Conservation (phyloP, 2,888 invertebrate genomes). For the Tetranychus piercei region DNA sequence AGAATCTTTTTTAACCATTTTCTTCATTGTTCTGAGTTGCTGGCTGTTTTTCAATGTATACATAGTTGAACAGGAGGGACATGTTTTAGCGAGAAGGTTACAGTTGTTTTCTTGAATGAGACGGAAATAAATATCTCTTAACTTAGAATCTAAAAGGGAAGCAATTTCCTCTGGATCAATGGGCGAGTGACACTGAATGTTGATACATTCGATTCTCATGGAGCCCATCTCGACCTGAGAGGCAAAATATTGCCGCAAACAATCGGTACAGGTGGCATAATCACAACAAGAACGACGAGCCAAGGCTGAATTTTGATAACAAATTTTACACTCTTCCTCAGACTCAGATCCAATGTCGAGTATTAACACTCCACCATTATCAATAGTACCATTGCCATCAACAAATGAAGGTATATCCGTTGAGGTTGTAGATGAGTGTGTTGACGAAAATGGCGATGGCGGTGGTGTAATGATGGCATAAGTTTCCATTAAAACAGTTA, state of each 20-base stretch:
- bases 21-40: slow-evolving; percentile 13
- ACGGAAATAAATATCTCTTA: slow-evolving; percentile 31
- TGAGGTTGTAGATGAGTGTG: background rate
- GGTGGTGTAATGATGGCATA: background rate
- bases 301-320: slow-evolving; percentile 28
- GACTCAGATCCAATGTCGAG: background rate
- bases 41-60: slow-evolving; percentile 22
- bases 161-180: slow-evolving; percentile 33
- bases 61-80: slow-evolving; percentile 33
- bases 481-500: background rate
- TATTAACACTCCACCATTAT: background rate
- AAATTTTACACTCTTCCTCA: slow-evolving; percentile 30
- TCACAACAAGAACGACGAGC: slow-evolving; percentile 32
- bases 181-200: slow-evolving; percentile 29
- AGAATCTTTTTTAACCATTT: slow-evolving; percentile 11
- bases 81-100: slow-evolving; percentile 30
- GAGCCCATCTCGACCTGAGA: slow-evolving; percentile 30
- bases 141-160: slow-evolving; percentile 28
- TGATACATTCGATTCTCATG: slow-evolving; percentile 32
- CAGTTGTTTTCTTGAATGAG: slow-evolving; percentile 30
- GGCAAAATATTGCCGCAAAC: slow-evolving; percentile 30
- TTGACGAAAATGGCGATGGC: background rate
- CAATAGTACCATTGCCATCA: background rate
- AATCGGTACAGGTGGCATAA: slow-evolving; percentile 31
- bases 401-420: background rate